A percentile compares a stretch with the other conserved stretches of the same genome.
Evolutionary conservation across 1,140 invertebrate species (phyloP).

Genomic region (Orius laevigatus): DNA sequence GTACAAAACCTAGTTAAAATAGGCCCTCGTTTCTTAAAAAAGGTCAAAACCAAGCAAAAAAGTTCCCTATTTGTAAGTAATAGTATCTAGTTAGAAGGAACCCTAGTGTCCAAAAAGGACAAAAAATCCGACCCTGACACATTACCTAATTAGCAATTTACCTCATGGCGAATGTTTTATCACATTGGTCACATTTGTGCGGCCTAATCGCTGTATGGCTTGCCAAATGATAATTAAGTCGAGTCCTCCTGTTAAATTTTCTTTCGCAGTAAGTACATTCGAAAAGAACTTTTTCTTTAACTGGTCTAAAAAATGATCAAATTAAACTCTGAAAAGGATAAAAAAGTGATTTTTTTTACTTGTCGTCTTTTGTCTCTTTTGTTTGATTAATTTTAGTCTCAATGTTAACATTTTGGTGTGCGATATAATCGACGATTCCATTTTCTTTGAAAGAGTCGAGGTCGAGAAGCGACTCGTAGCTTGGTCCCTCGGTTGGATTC

Average conservation of each 20-base stretch:
- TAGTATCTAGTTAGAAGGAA: too few relatives aligned
- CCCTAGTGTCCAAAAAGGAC: too few relatives aligned
- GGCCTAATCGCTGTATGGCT: conserved; percentile 18
- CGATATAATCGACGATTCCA: background rate
- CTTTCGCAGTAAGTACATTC: conserved; percentile 15
- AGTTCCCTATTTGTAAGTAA: too few relatives aligned
- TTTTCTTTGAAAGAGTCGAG: background rate
- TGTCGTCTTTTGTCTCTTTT: background rate
- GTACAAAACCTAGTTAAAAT: too few relatives aligned
- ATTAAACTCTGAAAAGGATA: too few relatives aligned
- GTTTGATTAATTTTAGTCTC: conserved; percentile 1
- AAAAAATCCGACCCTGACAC: too few relatives aligned
- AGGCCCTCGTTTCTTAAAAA: too few relatives aligned
- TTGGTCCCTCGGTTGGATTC: background rate
- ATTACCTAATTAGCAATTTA: too few relatives aligned
- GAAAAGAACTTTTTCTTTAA: conserved; percentile 10
- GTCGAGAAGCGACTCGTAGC: background rate
- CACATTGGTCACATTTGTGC: conserved; percentile 24
- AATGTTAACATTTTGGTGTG: background rate
- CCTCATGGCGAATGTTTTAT: conserved; percentile 24
- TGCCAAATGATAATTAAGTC: conserved; percentile 19
- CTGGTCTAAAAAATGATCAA: conserved; percentile 7
- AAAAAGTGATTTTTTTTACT: background rate
- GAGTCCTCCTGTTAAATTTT: conserved; percentile 12
- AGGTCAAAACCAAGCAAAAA: too few relatives aligned